Conservation (phyloP, 2,888 invertebrate genomes). For the Agrotis exclamationis region DNA sequence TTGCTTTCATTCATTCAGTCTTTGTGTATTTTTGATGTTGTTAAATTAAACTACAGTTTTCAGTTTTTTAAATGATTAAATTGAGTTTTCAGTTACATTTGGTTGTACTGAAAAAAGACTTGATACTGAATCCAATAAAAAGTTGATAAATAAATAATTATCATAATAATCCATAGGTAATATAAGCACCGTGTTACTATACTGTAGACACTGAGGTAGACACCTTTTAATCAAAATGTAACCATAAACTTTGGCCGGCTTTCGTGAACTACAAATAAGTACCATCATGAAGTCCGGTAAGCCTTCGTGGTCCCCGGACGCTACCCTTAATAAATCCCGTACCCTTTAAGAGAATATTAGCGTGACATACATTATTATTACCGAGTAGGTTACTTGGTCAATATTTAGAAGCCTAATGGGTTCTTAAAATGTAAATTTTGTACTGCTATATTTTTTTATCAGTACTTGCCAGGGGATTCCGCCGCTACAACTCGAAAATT, state of each 20-base stretch:
- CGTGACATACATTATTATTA: neutral
- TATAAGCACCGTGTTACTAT: neutral
- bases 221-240: constrained; percentile 6
- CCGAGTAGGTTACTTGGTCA: neutral
- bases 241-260: constrained; percentile 19
- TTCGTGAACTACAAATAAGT: constrained; percentile 32
- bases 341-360: constrained; percentile 1
- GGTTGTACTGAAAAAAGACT: no score
- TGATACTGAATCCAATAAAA: no score
- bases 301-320: constrained; percentile 15
- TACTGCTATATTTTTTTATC: no score
- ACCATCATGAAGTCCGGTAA: constrained; percentile 30
- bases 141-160: neutral
- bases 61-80: neutral
- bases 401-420: neutral
- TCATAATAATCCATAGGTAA: neutral
- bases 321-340: constrained; percentile 18
- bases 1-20: constrained; percentile 39
- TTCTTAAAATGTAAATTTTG: neutral
- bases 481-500: no score
- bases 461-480: no score
- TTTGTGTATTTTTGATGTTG: constrained; percentile 31
- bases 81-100: neutral
- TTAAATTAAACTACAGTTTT: constrained; percentile 18
- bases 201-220: neutral